These are phyloP conservation scores for Ichneumoninae sp. DNA, from an alignment of 2,888 invertebrate genomes.

Conservation along the genomic window DNA sequence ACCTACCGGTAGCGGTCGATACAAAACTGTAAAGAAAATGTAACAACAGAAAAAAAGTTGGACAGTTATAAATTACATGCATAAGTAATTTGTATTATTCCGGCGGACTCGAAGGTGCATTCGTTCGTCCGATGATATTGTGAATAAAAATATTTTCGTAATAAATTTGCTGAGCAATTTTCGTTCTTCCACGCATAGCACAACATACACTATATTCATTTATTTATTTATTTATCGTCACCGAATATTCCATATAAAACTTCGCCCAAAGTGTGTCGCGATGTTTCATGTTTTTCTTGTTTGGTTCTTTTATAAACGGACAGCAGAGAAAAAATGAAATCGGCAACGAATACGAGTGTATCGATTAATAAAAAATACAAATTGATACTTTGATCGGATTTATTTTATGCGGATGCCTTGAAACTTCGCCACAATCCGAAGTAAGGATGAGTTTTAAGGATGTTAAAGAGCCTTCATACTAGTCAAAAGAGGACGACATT, in stretches of 20 bases:
- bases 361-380: no score
- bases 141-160: constrained; percentile 63
- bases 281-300: background rate
- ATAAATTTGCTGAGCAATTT: constrained; percentile 32
- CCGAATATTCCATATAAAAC: background rate
- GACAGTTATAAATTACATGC: constrained; percentile 29
- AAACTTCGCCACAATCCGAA: no score
- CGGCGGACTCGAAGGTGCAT: constrained; percentile 20
- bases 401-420: no score
- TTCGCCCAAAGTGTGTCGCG: no score
- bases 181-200: background rate
- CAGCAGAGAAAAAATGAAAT: no score
- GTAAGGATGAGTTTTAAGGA: no score
- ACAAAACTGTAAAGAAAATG: constrained; percentile 20
- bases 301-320: background rate
- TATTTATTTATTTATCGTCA: background rate
- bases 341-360: no score
- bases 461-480: no score
- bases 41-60: constrained; percentile 18
- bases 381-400: no score
- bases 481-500: no score
- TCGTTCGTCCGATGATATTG: constrained; percentile 42
- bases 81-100: constrained; percentile 54
- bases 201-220: background rate
- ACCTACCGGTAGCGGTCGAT: background rate